Percentiles rank a stretch among this genome's conserved stretches.
Conservation (phyloP, 2,888 invertebrate species). For the Ptychoptera contaminata region DNA sequence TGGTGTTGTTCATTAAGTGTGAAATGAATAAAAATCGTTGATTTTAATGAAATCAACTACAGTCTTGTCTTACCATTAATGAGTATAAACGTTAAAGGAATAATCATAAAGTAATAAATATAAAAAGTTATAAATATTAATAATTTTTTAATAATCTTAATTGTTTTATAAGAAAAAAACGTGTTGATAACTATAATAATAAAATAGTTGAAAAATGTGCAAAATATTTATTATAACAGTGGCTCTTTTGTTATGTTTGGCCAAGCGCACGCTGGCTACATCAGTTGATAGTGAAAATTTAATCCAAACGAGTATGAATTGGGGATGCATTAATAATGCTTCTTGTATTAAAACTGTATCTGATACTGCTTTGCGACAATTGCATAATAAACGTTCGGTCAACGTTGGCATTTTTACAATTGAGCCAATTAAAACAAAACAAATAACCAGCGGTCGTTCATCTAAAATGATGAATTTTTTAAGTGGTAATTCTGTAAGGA, state of each 20-base stretch:
- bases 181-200: too few species aligned
- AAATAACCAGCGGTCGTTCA: slow-evolving; percentile 15
- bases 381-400: slow-evolving; percentile 36
- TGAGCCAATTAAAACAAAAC: slow-evolving; percentile 31
- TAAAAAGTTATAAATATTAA: background rate
- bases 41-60: background rate
- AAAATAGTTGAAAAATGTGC: background rate
- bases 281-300: background rate
- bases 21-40: slow-evolving; percentile 27
- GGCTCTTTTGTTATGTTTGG: background rate
- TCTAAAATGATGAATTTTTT: slow-evolving; percentile 23
- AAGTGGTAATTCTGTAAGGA: slow-evolving; percentile 25
- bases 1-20: slow-evolving; percentile 10
- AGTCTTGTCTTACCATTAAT: background rate
- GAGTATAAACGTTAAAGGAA: too few species aligned
- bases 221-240: background rate
- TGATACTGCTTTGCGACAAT: slow-evolving; percentile 34
- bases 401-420: slow-evolving; percentile 39
- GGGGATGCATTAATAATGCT: slow-evolving; percentile 43
- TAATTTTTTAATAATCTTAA: too few species aligned
- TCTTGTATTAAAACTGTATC: slow-evolving; percentile 40
- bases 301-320: slow-evolving; percentile 23
- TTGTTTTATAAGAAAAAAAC: too few species aligned
- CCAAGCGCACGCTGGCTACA: too few species aligned
- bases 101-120: too few species aligned